Conservation (phyloP, 2,113 vertebrate species). For the Copsychus sechellarum region DNA sequence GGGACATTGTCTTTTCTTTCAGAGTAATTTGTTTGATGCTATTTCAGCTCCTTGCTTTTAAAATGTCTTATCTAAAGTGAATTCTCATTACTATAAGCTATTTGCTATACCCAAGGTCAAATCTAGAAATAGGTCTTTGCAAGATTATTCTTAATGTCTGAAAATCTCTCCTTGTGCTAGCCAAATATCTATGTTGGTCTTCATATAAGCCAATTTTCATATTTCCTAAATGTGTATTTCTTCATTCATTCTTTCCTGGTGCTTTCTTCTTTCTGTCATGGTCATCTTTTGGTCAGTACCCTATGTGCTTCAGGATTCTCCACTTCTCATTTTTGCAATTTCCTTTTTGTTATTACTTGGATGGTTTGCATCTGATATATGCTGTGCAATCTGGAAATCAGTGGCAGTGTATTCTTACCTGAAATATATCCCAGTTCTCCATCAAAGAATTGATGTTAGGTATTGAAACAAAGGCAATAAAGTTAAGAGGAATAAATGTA, state of each 20-base stretch:
- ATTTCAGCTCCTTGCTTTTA: conserved; percentile 34
- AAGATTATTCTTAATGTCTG: not conserved
- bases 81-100: not conserved
- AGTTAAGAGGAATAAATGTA: not conserved
- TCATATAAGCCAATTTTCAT: not conserved
- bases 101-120: not conserved
- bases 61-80: not conserved
- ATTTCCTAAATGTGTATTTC: not conserved
- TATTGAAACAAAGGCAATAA: not conserved
- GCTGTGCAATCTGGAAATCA: not conserved
- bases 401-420: not conserved
- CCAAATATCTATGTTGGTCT: not conserved
- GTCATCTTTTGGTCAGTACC: not conserved
- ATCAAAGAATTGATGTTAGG: not conserved
- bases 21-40: conserved; percentile 39
- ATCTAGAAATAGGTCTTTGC: not conserved
- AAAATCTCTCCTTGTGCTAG: not conserved
- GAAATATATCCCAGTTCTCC: not conserved
- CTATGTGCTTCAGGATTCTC: not conserved
- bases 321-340: not conserved
- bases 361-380: not conserved
- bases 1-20: conserved; percentile 30
- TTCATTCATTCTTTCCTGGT: not conserved
- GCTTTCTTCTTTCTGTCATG: not conserved
- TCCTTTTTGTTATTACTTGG: not conserved